Evolutionary conservation across 2,888 invertebrate species (phyloP).

Genomic region (Girardia tigrina): DNA sequence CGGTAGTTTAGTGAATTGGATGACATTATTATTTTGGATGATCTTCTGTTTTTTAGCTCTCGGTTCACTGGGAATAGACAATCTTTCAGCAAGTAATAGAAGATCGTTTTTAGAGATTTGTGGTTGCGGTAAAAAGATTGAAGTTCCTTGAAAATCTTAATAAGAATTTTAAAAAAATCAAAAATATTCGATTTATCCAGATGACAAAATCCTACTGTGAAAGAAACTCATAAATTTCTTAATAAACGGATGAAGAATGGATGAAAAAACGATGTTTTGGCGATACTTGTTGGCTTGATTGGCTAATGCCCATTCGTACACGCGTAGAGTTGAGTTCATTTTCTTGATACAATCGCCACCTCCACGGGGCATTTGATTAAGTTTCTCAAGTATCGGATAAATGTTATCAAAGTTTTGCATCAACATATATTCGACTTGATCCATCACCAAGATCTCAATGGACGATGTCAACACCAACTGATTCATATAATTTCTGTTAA

Average conservation of each 20-base stretch:
- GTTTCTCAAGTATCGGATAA: not conserved
- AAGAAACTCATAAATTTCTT: not conserved
- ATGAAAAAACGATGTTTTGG: not conserved
- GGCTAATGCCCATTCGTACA: not conserved
- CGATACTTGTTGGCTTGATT: not conserved
- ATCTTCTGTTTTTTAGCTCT: not conserved
- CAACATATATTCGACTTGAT: constrained; percentile 21
- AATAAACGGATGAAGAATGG: not conserved
- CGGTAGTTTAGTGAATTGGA: not conserved
- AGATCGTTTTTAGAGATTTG: not conserved
- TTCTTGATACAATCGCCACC: not conserved
- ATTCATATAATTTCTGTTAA: not conserved
- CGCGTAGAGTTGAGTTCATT: not conserved
- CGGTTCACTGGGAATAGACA: too few relatives aligned
- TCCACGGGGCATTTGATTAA: constrained; percentile 5
- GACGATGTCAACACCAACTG: not conserved
- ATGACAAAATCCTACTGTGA: too few relatives aligned
- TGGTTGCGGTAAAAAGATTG: not conserved
- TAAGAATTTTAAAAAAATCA: not conserved
- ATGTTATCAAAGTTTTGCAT: constrained; percentile 26
- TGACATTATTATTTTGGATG: not conserved
- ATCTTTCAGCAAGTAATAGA: not conserved
- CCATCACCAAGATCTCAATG: constrained; percentile 23
- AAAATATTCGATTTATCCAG: not conserved
- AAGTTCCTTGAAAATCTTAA: not conserved